Conservation (phyloP, 1,140 invertebrate species). For the Solenopsis fugax region DNA sequence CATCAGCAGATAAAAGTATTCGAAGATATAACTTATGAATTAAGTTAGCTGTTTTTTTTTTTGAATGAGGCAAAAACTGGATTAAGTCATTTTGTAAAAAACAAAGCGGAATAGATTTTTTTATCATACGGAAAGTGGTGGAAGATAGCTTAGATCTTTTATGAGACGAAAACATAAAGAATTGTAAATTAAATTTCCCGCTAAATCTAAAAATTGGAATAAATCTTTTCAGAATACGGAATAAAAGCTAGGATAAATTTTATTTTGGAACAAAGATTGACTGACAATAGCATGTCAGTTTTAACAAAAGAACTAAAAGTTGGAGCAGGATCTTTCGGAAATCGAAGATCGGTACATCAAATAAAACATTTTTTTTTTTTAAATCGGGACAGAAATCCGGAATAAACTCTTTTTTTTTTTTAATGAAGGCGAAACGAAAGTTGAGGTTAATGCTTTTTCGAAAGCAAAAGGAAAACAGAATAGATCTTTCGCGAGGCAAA, state of each 20-base stretch:
- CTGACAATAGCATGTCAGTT: too few relatives aligned
- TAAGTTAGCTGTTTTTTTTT: background rate
- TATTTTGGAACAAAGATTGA: too few relatives aligned
- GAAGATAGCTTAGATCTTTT: too few relatives aligned
- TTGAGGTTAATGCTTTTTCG: background rate
- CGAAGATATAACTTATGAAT: background rate
- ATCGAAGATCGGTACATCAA: background rate
- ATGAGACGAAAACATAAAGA: too few relatives aligned
- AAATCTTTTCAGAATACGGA: too few relatives aligned
- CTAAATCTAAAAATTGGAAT: too few relatives aligned
- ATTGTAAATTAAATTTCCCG: too few relatives aligned
- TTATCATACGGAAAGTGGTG: too few relatives aligned
- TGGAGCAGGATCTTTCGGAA: background rate
- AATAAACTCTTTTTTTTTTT: slow-evolving; percentile 30
- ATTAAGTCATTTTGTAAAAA: too few relatives aligned
- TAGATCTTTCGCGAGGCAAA: background rate
- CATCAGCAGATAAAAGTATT: background rate
- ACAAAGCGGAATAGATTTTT: too few relatives aligned
- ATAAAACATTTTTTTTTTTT: slow-evolving; percentile 24
- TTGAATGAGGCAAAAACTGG: background rate
- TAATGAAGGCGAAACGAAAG: slow-evolving; percentile 3
- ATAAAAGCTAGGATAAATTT: too few relatives aligned
- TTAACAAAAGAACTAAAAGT: too few relatives aligned
- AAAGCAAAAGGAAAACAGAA: background rate
- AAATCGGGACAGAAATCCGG: background rate